Conservation (phyloP, 1,140 invertebrate genomes). For the Campoletis sonorensis region DNA sequence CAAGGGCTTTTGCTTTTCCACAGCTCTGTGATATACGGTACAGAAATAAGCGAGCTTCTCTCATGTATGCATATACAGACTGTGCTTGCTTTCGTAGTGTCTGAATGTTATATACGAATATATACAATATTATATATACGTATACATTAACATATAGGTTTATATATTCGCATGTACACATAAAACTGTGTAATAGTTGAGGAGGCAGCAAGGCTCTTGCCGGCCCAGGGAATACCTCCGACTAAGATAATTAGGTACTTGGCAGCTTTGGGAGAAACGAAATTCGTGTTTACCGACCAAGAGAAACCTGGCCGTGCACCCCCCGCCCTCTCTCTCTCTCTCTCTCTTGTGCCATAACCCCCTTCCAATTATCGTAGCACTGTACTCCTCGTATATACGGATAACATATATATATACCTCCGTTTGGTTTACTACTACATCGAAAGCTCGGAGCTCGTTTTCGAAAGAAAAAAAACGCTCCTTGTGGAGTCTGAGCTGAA, state of each 20-base stretch:
- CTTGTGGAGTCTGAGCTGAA: neutral
- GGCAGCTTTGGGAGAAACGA: conserved; percentile 25
- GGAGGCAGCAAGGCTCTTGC: neutral
- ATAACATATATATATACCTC: neutral
- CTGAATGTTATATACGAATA: neutral
- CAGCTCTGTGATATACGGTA: conserved; percentile 2
- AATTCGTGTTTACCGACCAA: conserved; percentile 37
- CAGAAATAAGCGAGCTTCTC: conserved; percentile 1
- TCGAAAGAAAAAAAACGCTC: neutral
- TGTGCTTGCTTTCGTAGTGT: neutral
- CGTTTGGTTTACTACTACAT: neutral
- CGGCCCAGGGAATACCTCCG: neutral
- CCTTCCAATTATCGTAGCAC: conserved; percentile 11
- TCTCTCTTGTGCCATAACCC: neutral
- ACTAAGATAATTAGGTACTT: conserved; percentile 45
- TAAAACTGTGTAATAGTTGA: neutral
- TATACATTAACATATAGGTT: too few species aligned
- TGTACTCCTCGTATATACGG: neutral
- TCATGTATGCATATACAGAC: neutral
- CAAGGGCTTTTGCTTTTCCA: conserved; percentile 9
- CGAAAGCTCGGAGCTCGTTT: conserved; percentile 6
- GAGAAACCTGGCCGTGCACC: neutral
- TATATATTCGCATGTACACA: too few species aligned
- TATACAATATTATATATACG: neutral
- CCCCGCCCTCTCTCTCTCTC: too few species aligned